phyloP scores from a whole-genome alignment of 2,797 vertebrate genomes.

The Lagodon rhomboides region DNA sequence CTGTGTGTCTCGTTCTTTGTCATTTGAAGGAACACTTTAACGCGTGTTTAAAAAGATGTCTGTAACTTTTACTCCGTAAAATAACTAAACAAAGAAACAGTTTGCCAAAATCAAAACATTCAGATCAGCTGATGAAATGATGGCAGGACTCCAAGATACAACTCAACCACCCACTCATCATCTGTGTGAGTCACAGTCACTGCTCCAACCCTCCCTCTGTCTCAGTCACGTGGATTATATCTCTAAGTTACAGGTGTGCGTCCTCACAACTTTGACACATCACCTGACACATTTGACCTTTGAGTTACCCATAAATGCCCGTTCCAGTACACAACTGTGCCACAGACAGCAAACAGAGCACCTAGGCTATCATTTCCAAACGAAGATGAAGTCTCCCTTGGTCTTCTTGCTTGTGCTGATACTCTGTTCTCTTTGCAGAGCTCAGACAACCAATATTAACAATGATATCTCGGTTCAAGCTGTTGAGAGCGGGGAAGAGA shows the following conservation, averaged over 20 bases:
- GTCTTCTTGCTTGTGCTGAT: slow-evolving; percentile 13
- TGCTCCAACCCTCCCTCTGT: slow-evolving; percentile 4
- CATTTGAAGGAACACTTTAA: background rate
- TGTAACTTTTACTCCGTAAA: background rate
- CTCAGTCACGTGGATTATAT: slow-evolving; percentile 12
- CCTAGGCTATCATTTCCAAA: background rate
- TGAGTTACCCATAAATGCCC: slow-evolving; percentile 21
- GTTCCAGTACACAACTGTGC: background rate
- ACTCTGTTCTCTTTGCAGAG: slow-evolving; percentile 21
- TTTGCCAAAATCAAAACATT: background rate
- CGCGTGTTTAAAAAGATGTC: background rate
- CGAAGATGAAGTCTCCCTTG: slow-evolving; percentile 21
- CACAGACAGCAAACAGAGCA: background rate
- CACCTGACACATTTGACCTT: slow-evolving; percentile 32
- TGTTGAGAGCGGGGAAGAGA: background rate
- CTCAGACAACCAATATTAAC: slow-evolving; percentile 8
- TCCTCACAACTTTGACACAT: slow-evolving; percentile 35
- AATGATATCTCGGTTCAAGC: background rate
- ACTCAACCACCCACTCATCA: background rate
- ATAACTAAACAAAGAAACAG: background rate
- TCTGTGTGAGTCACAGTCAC: slow-evolving; percentile 15
- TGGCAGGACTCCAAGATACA: background rate
- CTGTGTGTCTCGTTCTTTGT: background rate
- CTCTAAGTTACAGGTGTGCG: slow-evolving; percentile 46
- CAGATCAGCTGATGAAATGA: background rate